Base-by-base conservation (phyloP, 2,113 vertebrate species). In the Lutjanus erythropterus region DNA sequence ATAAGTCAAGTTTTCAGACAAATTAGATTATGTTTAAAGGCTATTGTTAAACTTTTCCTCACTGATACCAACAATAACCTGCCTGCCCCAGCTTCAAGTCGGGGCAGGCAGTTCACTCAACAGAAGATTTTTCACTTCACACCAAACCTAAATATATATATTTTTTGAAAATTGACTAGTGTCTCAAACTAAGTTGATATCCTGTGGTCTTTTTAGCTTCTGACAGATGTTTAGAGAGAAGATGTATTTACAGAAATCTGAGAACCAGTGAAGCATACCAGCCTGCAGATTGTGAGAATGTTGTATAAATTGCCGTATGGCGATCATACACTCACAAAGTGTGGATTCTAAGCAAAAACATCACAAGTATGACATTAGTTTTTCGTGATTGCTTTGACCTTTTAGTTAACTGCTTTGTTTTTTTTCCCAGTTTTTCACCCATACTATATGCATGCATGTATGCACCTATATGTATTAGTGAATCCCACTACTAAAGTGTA, bases 221-320 rank as follows among this genome's bases (percentile, higher is more conserved):
- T 33, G 29, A 41, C 21, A 29, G 23, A 62, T 39, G 5, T 2
- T 29, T 8, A 27, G 37, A 47, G 27, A 53, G 27, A 27, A 41
- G 44, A 23, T 41, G 9, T 23, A 35, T 33, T 53, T 3, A 62
- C 18, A 44, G 3, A 41, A 62, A 55, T 47, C 18, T 18, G 14
- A 47, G 39, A 10, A 39, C 39, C 19, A 15, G 5, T 70, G 15
- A 60, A 41, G 37, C 5, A 10, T 52, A 33, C 10, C 25, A 64
- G 70, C 41, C 31, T 46, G 58, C 37, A 80, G 23, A 11, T 42
- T 52, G 25, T 58, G 60, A 69, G 18, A 71, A 21, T 41, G 47
- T 59, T 65, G 4, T n/a, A 23, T 39, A 27, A 47, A 42, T n/a
- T 68, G 27, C 3, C 15, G 19, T 23, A 33, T 6, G 42, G 9